Evolutionary conservation across 2,113 vertebrate genomes (phyloP).

Genomic region (Mustelus asterias): DNA sequence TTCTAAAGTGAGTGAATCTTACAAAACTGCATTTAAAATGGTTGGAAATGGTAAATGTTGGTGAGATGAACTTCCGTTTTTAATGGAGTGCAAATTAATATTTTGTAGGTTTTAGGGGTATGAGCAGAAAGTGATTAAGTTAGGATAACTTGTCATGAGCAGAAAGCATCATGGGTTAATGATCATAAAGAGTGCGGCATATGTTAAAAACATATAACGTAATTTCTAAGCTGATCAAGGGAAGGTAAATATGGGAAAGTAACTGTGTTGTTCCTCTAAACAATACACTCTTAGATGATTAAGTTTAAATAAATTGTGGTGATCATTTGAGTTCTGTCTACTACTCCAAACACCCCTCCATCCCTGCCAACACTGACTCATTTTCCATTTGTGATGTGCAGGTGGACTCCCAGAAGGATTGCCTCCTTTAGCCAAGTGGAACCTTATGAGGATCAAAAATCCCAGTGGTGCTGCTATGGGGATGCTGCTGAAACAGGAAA

Average conservation of each 20-base stretch:
- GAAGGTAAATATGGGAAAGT: neutral
- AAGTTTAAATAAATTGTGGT: neutral
- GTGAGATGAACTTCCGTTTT: neutral
- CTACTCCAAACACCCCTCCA: neutral
- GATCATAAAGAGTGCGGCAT: neutral
- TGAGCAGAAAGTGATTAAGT: neutral
- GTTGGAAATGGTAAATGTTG: neutral
- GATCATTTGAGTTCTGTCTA: no score
- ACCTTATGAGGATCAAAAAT: neutral
- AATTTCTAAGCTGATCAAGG: neutral
- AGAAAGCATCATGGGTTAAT: neutral
- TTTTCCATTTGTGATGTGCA: neutral
- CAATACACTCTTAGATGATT: neutral
- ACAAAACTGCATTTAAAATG: neutral
- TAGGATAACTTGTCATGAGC: neutral
- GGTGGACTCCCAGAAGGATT: neutral
- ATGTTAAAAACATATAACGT: neutral
- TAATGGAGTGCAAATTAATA: neutral
- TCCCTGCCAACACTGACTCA: neutral
- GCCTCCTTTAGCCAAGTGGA: neutral
- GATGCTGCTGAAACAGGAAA: neutral
- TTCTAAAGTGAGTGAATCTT: neutral
- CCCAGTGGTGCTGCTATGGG: neutral
- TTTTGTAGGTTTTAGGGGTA: neutral
- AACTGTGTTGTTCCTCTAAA: neutral